phyloP scores from a whole-genome alignment of 2,888 invertebrate species.

The Coronaproctus castanopsis region DNA sequence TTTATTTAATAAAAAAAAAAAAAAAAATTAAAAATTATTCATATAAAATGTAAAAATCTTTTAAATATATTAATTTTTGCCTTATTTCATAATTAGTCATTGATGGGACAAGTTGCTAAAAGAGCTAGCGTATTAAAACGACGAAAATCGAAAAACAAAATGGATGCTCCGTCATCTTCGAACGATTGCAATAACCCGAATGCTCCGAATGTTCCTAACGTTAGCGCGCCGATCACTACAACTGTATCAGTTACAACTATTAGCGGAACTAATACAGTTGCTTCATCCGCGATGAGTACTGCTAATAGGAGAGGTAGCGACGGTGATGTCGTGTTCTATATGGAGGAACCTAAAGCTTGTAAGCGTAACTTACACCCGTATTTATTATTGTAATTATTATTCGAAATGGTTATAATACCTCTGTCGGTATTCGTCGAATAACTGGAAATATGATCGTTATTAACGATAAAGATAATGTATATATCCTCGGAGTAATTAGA shows the following conservation, averaged over 20 bases:
- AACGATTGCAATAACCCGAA: constrained; percentile 18
- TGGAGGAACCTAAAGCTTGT: constrained; percentile 40
- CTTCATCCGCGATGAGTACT: constrained; percentile 2
- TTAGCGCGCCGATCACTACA: neutral
- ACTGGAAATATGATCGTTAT: no score
- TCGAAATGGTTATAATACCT: no score
- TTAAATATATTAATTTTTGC: no score
- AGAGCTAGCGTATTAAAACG: constrained; percentile 50
- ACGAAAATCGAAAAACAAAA: constrained; percentile 43
- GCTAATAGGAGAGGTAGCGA: constrained; percentile 30
- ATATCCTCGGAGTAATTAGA: no score
- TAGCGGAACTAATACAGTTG: neutral
- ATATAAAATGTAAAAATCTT: no score
- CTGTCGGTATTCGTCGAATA: no score
- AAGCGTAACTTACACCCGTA: constrained; percentile 21
- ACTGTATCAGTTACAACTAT: neutral
- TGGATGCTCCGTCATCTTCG: constrained; percentile 31
- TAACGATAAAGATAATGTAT: no score
- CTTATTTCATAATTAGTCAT: constrained; percentile 34
- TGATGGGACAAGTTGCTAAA: constrained; percentile 50
- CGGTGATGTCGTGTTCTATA: constrained; percentile 42
- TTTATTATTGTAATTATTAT: no score
- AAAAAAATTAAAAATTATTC: no score
- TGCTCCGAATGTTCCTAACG: constrained; percentile 16
- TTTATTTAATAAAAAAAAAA: no score